Evolutionary conservation across 2,113 vertebrate species (phyloP).

Genomic region (Xiphophorus maculatus): DNA sequence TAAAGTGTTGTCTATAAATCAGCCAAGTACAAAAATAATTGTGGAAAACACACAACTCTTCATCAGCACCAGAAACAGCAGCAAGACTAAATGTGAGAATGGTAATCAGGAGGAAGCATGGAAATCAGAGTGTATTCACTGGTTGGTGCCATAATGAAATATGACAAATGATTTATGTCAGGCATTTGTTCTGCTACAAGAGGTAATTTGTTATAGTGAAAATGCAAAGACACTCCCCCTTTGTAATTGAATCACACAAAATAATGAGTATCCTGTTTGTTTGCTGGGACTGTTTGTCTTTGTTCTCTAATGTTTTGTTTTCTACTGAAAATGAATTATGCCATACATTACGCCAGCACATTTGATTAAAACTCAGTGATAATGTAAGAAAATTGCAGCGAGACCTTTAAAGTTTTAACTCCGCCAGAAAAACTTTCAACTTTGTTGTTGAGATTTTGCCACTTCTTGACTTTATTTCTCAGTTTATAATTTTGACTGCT

Average conservation of each 20-base stretch:
- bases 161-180: slow-evolving; percentile 76
- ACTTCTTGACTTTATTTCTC: neutral
- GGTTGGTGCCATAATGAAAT: slow-evolving; percentile 64
- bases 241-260: slow-evolving; percentile 76
- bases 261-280: slow-evolving; percentile 74
- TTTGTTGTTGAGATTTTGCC: neutral
- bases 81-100: slow-evolving; percentile 12
- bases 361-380: slow-evolving; percentile 55
- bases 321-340: slow-evolving; percentile 43
- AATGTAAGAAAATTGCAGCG: slow-evolving; percentile 34
- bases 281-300: slow-evolving; percentile 64
- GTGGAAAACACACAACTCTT: neutral
- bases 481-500: neutral
- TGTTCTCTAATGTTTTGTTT: slow-evolving; percentile 64
- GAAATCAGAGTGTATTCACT: slow-evolving; percentile 61
- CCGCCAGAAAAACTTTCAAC: neutral
- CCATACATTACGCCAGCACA: slow-evolving; percentile 51
- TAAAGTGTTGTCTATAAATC: neutral
- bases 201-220: slow-evolving; percentile 71
- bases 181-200: slow-evolving; percentile 67
- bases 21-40: neutral
- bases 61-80: neutral
- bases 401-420: slow-evolving; percentile 17
- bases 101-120: slow-evolving; percentile 30
- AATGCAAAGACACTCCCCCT: slow-evolving; percentile 51